Percentiles rank a stretch among this genome's conserved stretches.
phyloP scores from a whole-genome alignment of 2,888 invertebrate species.

The Mythimna vitellina region DNA sequence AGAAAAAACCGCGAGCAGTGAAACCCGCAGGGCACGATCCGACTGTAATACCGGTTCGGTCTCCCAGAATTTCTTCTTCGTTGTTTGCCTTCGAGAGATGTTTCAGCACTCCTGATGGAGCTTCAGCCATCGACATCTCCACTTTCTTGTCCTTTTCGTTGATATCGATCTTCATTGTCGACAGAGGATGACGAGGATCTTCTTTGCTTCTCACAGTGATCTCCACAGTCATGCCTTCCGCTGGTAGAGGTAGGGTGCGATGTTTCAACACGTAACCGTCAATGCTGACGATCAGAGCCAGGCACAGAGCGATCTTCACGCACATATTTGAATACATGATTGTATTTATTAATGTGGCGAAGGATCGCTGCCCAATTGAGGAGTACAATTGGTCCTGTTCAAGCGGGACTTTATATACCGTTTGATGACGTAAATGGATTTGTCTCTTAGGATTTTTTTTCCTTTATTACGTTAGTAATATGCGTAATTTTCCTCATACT shows the following conservation, averaged over 20 bases:
- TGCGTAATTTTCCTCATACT: neutral
- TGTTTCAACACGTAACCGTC: slow-evolving; percentile 58
- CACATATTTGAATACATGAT: slow-evolving; percentile 59
- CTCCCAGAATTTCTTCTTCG: slow-evolving; percentile 21
- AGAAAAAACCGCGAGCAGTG: slow-evolving; percentile 58
- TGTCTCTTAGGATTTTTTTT: neutral
- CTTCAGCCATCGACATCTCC: slow-evolving; percentile 36
- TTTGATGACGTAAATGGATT: slow-evolving; percentile 33
- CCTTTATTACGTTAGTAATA: neutral
- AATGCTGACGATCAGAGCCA: slow-evolving; percentile 54
- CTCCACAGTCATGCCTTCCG: slow-evolving; percentile 62
- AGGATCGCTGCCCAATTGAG: slow-evolving; percentile 16
- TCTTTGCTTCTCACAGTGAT: slow-evolving; percentile 56
- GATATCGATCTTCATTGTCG: slow-evolving; percentile 55
- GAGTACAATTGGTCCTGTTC: slow-evolving; percentile 6
- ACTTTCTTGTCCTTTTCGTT: slow-evolving; percentile 46
- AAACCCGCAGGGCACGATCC: slow-evolving; percentile 66
- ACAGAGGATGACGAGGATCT: slow-evolving; percentile 26
- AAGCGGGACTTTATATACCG: slow-evolving; percentile 38
- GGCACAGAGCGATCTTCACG: slow-evolving; percentile 56
- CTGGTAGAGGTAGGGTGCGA: slow-evolving; percentile 48
- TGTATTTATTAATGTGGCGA: slow-evolving; percentile 59
- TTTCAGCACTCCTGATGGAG: slow-evolving; percentile 24
- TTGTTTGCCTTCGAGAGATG: slow-evolving; percentile 5
- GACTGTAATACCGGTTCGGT: slow-evolving; percentile 53